Base-by-base conservation (phyloP, 2,113 vertebrate species). In the Lethenteron camtschaticum region DNA sequence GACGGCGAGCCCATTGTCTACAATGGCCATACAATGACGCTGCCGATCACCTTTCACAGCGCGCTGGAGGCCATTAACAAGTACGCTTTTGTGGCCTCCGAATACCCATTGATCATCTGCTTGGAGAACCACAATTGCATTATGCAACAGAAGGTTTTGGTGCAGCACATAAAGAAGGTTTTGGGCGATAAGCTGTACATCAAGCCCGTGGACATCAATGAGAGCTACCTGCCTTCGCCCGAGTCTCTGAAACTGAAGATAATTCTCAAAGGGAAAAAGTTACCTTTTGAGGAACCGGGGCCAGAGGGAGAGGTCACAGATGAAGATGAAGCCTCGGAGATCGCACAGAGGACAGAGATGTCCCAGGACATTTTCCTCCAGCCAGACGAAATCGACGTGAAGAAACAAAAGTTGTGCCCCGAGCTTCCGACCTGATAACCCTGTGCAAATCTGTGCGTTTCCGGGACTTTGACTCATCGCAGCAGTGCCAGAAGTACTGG, bases 241-340 rank as follows among this genome's bases (percentile, higher is more conserved):
- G 83, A 77, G 10, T 82, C 80, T 12, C 80, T 99, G 70, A 96
- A 86, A 78, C 84, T 88, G 60, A 90, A 87, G 78, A 87, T 96
- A 74, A 75, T 99, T 57, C 81, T 96, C 58, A 99, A 96, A 79
- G 88, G 84, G 9, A 96, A 96, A 80, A 96, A 94, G 71, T 81
- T 99, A 58, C 81, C 82, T 56, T 81, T 82, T 4, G 84, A 77
- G 75, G 92, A 84, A 74, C 83, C 82, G 2, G 85, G 83, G 11
- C 78, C 85, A 1, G 94, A 94, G 71, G 92, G 94, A 1, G 90
- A 99, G 72, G 90, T 96, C 71, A 95, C 91, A 0, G 94, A 99
- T 69, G 94, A 99, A 77, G 94, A 99, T 0, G 94, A 99, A 75
- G 91, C 91, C 3, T 84, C 87, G 1, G 94, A 96, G 76, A 96